Conservation (phyloP, 2,888 invertebrate genomes). For the Ophion costatus region DNA sequence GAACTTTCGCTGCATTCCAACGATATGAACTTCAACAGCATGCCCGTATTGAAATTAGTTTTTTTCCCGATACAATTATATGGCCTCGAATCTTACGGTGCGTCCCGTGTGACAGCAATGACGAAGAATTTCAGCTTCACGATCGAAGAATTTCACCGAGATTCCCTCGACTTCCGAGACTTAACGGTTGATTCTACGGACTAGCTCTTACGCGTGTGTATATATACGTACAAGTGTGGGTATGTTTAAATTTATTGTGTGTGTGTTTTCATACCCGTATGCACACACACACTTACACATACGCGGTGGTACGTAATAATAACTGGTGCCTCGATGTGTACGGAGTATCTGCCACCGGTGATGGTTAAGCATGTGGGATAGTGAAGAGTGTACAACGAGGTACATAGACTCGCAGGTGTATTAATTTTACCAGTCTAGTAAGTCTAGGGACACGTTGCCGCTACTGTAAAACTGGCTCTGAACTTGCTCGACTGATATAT, state of each 20-base stretch:
- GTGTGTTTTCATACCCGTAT: neutral
- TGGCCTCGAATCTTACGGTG: neutral
- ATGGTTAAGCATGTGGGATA: slow-evolving; percentile 42
- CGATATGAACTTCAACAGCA: too few species aligned
- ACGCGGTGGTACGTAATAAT: slow-evolving; percentile 36
- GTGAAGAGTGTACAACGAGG: slow-evolving; percentile 18
- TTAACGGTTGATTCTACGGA: slow-evolving; percentile 45
- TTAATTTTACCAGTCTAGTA: slow-evolving; percentile 18
- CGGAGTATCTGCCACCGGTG: slow-evolving; percentile 36
- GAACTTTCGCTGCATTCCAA: too few species aligned
- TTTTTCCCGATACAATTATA: neutral
- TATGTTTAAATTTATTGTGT: neutral
- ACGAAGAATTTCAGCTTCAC: slow-evolving; percentile 30
- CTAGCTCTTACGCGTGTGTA: slow-evolving; percentile 9
- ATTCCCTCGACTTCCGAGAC: slow-evolving; percentile 28
- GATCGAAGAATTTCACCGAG: slow-evolving; percentile 35
- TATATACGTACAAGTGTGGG: neutral
- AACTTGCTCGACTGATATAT: too few species aligned
- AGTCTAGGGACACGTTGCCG: slow-evolving; percentile 6
- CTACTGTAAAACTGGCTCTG: neutral
- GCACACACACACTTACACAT: neutral
- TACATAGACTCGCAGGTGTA: neutral
- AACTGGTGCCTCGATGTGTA: slow-evolving; percentile 20
- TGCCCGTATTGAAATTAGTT: neutral
- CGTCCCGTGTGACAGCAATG: slow-evolving; percentile 4